Evolutionary conservation across 2,888 invertebrate genomes (phyloP).

Genomic region (Agrochola lychnidis): DNA sequence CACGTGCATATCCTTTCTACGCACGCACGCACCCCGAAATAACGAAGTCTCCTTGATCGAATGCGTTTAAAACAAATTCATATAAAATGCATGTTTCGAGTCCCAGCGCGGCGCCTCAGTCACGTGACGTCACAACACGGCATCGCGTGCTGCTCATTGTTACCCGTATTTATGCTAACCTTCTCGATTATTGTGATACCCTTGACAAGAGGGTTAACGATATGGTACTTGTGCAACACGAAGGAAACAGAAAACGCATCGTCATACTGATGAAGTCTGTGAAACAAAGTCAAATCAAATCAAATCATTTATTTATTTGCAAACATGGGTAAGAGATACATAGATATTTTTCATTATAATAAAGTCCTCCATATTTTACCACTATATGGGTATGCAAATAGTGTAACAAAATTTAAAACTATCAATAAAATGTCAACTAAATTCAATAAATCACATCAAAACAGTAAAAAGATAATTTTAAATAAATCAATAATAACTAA

Average conservation of each 20-base stretch:
- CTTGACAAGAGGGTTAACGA: slow-evolving; percentile 37
- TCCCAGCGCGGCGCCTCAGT: slow-evolving; percentile 17
- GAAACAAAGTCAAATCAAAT: no score
- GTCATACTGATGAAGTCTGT: slow-evolving; percentile 1
- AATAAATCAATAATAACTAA: no score
- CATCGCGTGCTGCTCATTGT: slow-evolving; percentile 45
- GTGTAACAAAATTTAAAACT: no score
- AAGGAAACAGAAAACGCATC: slow-evolving; percentile 11
- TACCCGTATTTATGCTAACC: slow-evolving; percentile 41
- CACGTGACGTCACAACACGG: slow-evolving; percentile 41
- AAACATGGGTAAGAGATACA: no score
- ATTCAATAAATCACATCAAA: no score
- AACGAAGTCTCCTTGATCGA: slow-evolving; percentile 10
- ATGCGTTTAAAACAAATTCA: slow-evolving; percentile 43
- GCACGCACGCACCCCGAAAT: slow-evolving; percentile 34
- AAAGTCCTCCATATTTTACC: no score
- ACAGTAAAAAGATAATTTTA: no score
- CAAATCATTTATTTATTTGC: no score
- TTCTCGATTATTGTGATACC: slow-evolving; percentile 42
- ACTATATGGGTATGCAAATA: no score
- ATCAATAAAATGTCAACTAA: no score
- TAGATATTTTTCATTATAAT: no score
- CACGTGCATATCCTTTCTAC: slow-evolving; percentile 3
- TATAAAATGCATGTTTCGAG: slow-evolving; percentile 52
- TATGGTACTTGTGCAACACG: neutral